These are phyloP conservation scores for Taeniopygia guttata DNA, from an alignment of 2,797 vertebrate species.

Conservation along the genomic window DNA sequence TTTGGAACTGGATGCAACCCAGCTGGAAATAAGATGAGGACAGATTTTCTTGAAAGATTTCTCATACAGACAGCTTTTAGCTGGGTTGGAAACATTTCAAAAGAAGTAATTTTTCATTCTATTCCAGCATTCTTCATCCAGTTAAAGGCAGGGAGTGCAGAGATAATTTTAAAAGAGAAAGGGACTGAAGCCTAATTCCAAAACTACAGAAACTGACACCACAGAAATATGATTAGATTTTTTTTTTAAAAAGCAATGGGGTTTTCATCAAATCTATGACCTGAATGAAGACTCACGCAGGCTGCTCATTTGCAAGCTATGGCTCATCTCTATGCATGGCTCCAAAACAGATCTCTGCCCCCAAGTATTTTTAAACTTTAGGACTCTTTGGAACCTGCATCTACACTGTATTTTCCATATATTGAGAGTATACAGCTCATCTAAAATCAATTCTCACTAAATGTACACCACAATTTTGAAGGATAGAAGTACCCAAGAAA, in stretches of 20 bases:
- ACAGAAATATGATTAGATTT: neutral
- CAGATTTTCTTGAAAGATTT: conserved; percentile 44
- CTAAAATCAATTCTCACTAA: neutral
- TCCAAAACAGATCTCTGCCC: neutral
- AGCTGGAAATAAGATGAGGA: conserved; percentile 32
- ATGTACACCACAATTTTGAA: neutral
- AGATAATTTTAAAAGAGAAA: neutral
- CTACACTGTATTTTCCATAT: neutral
- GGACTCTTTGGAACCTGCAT: neutral
- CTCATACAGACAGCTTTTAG: conserved; percentile 1
- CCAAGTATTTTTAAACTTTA: neutral
- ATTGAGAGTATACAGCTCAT: neutral
- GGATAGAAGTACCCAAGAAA: neutral
- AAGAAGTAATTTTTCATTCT: neutral
- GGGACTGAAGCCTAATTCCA: neutral
- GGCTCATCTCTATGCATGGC: neutral
- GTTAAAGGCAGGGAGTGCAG: neutral
- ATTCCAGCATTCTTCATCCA: conserved; percentile 10
- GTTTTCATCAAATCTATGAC: neutral
- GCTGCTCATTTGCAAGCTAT: neutral
- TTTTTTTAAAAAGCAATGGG: neutral
- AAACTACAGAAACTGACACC: neutral
- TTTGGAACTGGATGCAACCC: conserved; percentile 13
- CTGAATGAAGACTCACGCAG: neutral
- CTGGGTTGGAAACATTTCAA: neutral